Base-by-base conservation (phyloP, 2,888 invertebrate species). In the Orthosia incerta region DNA sequence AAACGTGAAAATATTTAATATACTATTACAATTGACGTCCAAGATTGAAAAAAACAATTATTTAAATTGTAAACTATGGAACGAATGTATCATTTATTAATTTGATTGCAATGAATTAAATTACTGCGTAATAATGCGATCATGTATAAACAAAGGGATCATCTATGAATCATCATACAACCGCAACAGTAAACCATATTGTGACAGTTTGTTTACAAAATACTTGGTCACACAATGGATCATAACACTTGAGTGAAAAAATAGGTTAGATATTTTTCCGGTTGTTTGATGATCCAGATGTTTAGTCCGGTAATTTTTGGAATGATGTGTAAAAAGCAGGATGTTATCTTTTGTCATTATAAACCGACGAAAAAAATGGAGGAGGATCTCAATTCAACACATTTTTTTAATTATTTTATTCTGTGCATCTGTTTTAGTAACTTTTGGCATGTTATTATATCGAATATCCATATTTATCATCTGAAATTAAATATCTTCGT, bases 181-280 rank as follows among this genome's bases (percentile, higher is more conserved):
- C 83, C 20, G 39, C 18, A 62, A 26, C 23, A 0, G n/a, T 15
- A 39, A 57, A 51, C 45, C 50, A 7, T 26, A 48, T 20, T 61
- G 39, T 51, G 62, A 57, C 59, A 4, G 20, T 63, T 77, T 81
- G 76, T 84, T 76, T 80, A 64, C 62, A 76, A 65, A 80, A 76
- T 69, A 82, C 12, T 68, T 57, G 48, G 15, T 18, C 53, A 51
- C 53, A 51, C 59, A 71, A 65, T 72, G 62, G 70, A 79, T 53
- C 65, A 74, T 66, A 74, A 72, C 63, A 79, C 2, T 59, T 26
- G 3, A 13, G 20, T 60, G 48, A 55, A 60, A 67, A 60, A n/a
- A 63, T 23, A 45, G 39, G 39, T 9, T 39, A 31, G n/a, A 5
- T 18, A 64, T 60, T 60, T 18, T 50, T 15, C 20, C n/a, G n/a